Evolutionary conservation across 2,888 invertebrate genomes (phyloP).

Genomic region (Andrena camellia): DNA sequence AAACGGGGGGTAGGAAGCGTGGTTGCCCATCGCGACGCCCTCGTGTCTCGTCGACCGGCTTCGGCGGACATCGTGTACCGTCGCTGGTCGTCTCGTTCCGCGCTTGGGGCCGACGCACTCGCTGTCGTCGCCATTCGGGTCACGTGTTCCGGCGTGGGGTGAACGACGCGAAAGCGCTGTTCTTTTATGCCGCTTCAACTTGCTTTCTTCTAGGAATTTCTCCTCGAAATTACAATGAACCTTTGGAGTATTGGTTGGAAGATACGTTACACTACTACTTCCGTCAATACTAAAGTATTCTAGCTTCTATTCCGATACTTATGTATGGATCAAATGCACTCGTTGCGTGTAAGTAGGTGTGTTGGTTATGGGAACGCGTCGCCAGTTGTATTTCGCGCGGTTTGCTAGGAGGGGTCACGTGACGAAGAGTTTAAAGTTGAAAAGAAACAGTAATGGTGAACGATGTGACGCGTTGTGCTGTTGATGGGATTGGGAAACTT

Average conservation of each 20-base stretch:
- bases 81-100: slow-evolving; percentile 30
- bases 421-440: not conserved
- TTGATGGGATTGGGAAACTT: too few relatives aligned
- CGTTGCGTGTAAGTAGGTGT: not conserved
- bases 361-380: not conserved
- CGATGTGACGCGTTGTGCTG: too few relatives aligned
- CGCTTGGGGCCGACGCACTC: slow-evolving; percentile 68
- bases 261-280: not conserved
- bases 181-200: not conserved
- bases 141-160: slow-evolving; percentile 56
- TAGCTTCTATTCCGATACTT: not conserved
- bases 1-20: slow-evolving; percentile 74
- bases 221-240: slow-evolving; percentile 1
- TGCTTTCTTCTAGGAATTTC: not conserved
- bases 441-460: too few relatives aligned
- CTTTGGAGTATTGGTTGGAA: not conserved
- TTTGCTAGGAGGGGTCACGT: not conserved
- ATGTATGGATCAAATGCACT: not conserved
- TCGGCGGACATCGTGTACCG: slow-evolving; percentile 59
- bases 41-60: slow-evolving; percentile 68
- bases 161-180: slow-evolving; percentile 63
- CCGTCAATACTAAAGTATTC: not conserved
- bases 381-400: too few relatives aligned
- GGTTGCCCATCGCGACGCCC: slow-evolving; percentile 71
- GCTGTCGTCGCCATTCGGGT: slow-evolving; percentile 58